A percentile compares a stretch with the other conserved stretches of the same genome.
Evolutionary conservation across 2,113 vertebrate species (phyloP).

Genomic region (Neolamprologus longior): DNA sequence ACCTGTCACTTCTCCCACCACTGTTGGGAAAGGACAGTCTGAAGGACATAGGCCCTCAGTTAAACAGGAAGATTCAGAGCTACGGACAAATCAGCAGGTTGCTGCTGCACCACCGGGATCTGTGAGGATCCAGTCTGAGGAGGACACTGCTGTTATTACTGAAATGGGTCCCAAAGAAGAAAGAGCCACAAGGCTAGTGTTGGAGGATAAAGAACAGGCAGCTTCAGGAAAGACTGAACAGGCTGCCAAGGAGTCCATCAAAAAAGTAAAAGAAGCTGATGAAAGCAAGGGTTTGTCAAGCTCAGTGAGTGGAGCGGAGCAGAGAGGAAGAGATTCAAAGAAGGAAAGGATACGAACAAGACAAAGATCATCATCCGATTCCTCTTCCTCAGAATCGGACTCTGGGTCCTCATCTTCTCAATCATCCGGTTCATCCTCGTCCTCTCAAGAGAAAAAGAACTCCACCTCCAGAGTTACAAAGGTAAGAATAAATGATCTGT

Average conservation of each 20-base stretch:
- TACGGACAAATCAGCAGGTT: neutral
- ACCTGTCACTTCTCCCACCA: neutral
- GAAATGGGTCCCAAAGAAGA: neutral
- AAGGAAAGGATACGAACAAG: conserved; percentile 31
- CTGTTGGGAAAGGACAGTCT: neutral
- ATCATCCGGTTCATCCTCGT: conserved; percentile 64
- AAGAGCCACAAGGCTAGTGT: neutral
- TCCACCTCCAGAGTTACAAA: conserved; percentile 46
- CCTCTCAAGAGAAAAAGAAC: conserved; percentile 53
- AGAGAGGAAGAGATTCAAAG: conserved; percentile 16
- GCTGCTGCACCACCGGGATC: neutral
- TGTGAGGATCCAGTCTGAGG: neutral
- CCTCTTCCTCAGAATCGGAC: conserved; percentile 68
- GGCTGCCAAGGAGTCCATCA: conserved; percentile 10
- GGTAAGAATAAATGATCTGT: conserved; percentile 44
- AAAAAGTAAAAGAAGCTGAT: conserved; percentile 20
- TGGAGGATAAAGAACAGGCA: neutral
- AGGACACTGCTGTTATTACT: neutral
- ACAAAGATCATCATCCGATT: conserved; percentile 56
- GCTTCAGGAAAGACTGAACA: neutral
- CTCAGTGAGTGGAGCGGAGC: conserved; percentile 5
- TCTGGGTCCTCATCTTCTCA: conserved; percentile 69
- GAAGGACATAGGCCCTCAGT: neutral
- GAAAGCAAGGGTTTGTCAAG: conserved; percentile 16
- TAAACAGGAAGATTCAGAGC: conserved; percentile 12